Evolutionary conservation across 2,888 invertebrate genomes (phyloP).

Genomic region (Trachelus stipa): DNA sequence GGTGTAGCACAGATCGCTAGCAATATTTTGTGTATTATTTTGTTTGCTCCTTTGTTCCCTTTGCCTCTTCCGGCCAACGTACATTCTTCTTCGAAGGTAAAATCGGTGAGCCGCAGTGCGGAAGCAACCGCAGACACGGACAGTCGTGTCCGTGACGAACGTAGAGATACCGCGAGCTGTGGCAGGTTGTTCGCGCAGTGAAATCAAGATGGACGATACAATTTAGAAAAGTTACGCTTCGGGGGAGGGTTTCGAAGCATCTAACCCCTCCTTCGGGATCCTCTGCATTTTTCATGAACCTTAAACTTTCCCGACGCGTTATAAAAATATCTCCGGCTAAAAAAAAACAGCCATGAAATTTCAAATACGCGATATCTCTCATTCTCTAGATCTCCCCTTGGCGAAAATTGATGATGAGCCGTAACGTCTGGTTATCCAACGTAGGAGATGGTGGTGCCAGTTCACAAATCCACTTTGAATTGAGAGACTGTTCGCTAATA

Average conservation of each 20-base stretch:
- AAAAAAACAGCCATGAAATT: constrained; percentile 5
- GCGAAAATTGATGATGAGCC: not conserved
- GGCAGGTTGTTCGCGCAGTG: constrained; percentile 4
- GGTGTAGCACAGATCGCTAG: not conserved
- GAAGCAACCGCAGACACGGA: not conserved
- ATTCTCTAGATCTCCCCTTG: not conserved
- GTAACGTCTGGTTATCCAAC: not conserved
- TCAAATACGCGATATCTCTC: constrained; percentile 1
- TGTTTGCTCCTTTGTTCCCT: not conserved
- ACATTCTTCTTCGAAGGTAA: not conserved
- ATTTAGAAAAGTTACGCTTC: constrained; percentile 28
- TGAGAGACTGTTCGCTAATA: not conserved
- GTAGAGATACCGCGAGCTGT: not conserved
- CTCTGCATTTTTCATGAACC: constrained; percentile 32
- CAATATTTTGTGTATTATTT: not conserved
- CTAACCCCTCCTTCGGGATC: constrained; percentile 12
- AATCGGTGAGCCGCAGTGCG: not conserved
- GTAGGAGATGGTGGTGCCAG: not conserved
- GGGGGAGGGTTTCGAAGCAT: constrained; percentile 4
- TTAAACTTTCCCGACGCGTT: constrained; percentile 16
- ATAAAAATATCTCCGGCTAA: constrained; percentile 2
- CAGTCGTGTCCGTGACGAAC: not conserved
- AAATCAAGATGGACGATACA: constrained; percentile 41
- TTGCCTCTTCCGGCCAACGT: not conserved
- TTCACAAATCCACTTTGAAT: not conserved